A percentile compares a stretch with the other conserved stretches of the same genome.
Conservation (phyloP, 2,797 vertebrate species). For the Smutsia gigantea region DNA sequence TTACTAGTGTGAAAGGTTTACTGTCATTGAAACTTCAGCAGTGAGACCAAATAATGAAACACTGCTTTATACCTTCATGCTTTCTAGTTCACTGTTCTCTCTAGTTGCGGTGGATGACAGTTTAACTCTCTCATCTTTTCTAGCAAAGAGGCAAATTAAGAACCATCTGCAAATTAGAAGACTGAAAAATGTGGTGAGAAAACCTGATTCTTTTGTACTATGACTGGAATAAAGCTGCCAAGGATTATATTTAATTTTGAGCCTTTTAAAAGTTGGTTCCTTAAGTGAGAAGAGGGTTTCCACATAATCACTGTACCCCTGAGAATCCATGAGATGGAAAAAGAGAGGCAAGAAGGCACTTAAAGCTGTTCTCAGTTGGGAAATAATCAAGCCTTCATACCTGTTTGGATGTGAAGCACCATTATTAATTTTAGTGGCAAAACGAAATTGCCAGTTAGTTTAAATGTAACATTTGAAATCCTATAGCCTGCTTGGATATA, state of each 20-base stretch:
- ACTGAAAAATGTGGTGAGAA: not conserved
- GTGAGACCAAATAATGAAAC: constrained; percentile 26
- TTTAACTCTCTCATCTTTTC: not conserved
- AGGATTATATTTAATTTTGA: not conserved
- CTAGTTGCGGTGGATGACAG: not conserved
- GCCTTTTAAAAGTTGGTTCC: not conserved
- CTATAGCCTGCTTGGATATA: constrained; percentile 56
- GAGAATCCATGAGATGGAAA: not conserved
- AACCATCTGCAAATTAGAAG: not conserved
- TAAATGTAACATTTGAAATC: constrained; percentile 65
- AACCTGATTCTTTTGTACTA: not conserved
- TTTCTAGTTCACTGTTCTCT: not conserved
- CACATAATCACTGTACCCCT: not conserved
- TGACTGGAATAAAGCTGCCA: not conserved
- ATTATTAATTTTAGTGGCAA: constrained; percentile 35
- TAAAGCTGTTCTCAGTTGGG: not conserved
- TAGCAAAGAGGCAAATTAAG: constrained; percentile 17
- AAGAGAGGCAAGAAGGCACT: not conserved
- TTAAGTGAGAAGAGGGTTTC: not conserved
- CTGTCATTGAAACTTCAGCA: constrained; percentile 7
- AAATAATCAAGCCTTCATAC: not conserved
- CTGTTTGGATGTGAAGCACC: not conserved
- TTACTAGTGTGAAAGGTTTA: not conserved
- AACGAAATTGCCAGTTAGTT: constrained; percentile 49
- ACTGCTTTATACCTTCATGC: not conserved